Base-by-base conservation (phyloP, 2,113 vertebrate species). In the Fregata magnificens region DNA sequence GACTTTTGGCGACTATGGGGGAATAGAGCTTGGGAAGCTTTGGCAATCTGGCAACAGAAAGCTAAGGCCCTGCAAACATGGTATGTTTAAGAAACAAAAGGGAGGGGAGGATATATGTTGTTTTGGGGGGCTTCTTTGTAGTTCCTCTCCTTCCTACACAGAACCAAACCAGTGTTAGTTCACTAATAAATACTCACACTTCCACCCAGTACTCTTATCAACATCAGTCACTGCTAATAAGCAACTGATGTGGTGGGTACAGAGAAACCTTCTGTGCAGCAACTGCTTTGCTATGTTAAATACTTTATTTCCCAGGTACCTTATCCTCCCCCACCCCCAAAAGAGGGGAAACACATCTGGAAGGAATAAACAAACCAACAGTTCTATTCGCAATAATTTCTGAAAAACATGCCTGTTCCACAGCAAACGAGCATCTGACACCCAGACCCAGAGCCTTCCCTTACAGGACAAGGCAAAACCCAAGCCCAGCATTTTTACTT, bases 181-280 rank as follows among this genome's bases (percentile, higher is more conserved):
- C 56, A 32, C 40, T 55, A 44, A 47, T 6, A 5, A 49, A 28
- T 36, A 44, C 13, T 50, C 11, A 36, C 14, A 6, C 24, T 44
- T 61, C 36, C 50, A 52, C 7, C 5, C 0, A 0, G 36, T 5
- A 20, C 21, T 45, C 34, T 61, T 20, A n/a, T 0, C 38, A 70
- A 19, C 36, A 69, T 13, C 38, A 25, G 19, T 29, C 52, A 7
- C 22, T 63, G n/a, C 47, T 50, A 49, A 28, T 34, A 36, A 66
- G 36, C 12, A 74, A 49, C 11, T 11, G 24, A 9, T 13, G 38
- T 2, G 13, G 15, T 19, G 13, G 13, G 9, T 47, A 26, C 0
- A 2, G 66, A 73, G 32, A 80, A 71, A 20, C 7, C 25, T 59
- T 59, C n/a, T 26, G 12, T n/a, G 20, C 36, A n/a, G 24, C 7